phyloP scores from a whole-genome alignment of 2,888 invertebrate species.

The Cephalotes varians region DNA sequence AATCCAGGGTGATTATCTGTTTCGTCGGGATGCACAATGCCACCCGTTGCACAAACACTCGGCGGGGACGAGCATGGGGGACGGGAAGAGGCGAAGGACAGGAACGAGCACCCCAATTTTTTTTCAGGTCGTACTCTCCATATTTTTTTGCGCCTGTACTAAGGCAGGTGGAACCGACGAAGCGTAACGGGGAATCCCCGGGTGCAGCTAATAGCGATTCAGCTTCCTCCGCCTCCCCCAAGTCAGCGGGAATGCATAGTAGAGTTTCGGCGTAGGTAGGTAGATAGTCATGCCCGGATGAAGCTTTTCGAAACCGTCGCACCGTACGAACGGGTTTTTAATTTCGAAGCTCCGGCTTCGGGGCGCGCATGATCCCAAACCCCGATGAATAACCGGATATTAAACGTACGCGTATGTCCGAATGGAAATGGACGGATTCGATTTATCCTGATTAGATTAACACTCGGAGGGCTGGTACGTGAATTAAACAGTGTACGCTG shows the following conservation, averaged over 20 bases:
- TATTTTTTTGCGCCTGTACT: conserved; percentile 51
- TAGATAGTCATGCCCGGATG: conserved; percentile 72
- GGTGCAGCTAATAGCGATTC: conserved; percentile 79
- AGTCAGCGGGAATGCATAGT: conserved; percentile 34
- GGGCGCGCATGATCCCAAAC: conserved; percentile 26
- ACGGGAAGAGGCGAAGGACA: background rate
- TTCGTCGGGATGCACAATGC: conserved; percentile 42
- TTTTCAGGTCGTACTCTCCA: conserved; percentile 49
- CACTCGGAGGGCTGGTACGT: background rate
- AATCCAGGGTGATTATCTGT: conserved; percentile 42
- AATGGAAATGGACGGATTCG: conserved; percentile 47
- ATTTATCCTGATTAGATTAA: conserved; percentile 53
- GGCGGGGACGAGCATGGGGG: background rate
- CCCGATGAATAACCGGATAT: conserved; percentile 44
- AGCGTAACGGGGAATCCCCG: conserved; percentile 75
- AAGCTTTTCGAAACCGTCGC: conserved; percentile 72
- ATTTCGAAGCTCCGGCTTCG: conserved; percentile 63
- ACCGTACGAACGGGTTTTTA: conserved; percentile 73
- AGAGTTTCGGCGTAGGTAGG: conserved; percentile 54
- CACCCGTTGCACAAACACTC: conserved; percentile 20
- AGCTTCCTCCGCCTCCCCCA: conserved; percentile 59
- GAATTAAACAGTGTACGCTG: conserved; percentile 3
- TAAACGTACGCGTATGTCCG: conserved; percentile 32
- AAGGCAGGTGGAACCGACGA: conserved; percentile 77
- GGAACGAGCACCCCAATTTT: conserved; percentile 32